phyloP scores from a whole-genome alignment of 2,888 invertebrate species.

The Troides helena region DNA sequence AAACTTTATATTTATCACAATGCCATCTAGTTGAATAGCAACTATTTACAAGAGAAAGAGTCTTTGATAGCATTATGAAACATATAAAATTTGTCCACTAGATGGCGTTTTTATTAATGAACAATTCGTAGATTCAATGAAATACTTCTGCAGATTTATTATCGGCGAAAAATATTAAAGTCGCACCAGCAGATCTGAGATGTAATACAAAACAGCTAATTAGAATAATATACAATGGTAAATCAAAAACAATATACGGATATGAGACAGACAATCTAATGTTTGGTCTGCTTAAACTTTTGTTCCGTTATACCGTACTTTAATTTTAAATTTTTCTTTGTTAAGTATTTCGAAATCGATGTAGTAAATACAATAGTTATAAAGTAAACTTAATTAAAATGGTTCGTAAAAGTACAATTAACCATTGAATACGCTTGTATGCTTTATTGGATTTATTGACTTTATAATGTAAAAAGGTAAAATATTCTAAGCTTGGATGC shows the following conservation, averaged over 20 bases:
- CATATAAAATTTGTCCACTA: not conserved
- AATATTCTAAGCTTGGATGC: too few relatives aligned
- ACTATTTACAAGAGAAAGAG: not conserved
- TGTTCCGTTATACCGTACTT: not conserved
- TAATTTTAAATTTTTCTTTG: not conserved
- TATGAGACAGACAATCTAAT: too few relatives aligned
- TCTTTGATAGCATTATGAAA: not conserved
- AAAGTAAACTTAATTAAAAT: not conserved
- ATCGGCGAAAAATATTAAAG: too few relatives aligned
- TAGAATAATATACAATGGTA: too few relatives aligned
- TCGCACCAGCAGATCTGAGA: too few relatives aligned
- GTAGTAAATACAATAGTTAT: not conserved
- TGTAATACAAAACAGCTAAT: too few relatives aligned
- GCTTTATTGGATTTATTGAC: too few relatives aligned
- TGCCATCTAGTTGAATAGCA: not conserved
- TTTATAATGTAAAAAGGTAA: too few relatives aligned
- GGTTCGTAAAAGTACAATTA: slow-evolving; percentile 7
- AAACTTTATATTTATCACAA: not conserved
- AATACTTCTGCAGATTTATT: too few relatives aligned
- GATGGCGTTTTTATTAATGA: not conserved
- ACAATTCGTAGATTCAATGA: too few relatives aligned
- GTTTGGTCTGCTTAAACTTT: too few relatives aligned
- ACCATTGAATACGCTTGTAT: not conserved
- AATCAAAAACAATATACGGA: too few relatives aligned
- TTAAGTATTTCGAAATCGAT: not conserved